These are phyloP conservation scores for Oligia strigilis DNA, from an alignment of 2,888 invertebrate species.

Conservation along the genomic window DNA sequence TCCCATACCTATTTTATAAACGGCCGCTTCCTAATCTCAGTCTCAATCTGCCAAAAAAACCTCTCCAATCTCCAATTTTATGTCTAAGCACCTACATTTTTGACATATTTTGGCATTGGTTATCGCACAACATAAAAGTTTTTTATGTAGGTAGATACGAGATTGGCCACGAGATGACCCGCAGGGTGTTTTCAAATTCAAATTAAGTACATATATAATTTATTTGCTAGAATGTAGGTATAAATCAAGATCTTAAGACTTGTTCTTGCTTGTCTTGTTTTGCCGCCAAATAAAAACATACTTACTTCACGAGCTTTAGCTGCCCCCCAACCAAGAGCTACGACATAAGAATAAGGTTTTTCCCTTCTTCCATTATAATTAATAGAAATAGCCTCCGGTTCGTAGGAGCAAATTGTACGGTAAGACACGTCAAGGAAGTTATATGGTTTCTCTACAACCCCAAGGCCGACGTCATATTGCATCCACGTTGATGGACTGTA, in stretches of 20 bases:
- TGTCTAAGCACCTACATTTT: background rate
- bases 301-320: slow-evolving; percentile 30
- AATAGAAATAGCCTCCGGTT: slow-evolving; percentile 33
- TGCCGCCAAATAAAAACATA: background rate
- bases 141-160: background rate
- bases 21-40: background rate
- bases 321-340: slow-evolving; percentile 52
- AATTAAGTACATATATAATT: too few species aligned
- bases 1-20: background rate
- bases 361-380: slow-evolving; percentile 41
- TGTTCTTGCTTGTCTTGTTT: too few species aligned
- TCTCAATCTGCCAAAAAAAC: background rate
- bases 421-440: slow-evolving; percentile 42
- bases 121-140: background rate
- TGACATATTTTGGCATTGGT: background rate
- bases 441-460: slow-evolving; percentile 53
- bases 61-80: background rate
- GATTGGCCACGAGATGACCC: background rate
- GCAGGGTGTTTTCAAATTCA: too few species aligned
- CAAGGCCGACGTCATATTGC: slow-evolving; percentile 50
- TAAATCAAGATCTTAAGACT: too few species aligned
- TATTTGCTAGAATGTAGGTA: too few species aligned
- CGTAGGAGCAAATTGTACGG: slow-evolving; percentile 40
- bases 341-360: background rate
- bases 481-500: slow-evolving; percentile 37